A percentile compares a stretch with the other conserved stretches of the same genome.
These are phyloP conservation scores for Embiotoca jacksoni DNA, from an alignment of 2,113 vertebrate species.

Conservation along the genomic window DNA sequence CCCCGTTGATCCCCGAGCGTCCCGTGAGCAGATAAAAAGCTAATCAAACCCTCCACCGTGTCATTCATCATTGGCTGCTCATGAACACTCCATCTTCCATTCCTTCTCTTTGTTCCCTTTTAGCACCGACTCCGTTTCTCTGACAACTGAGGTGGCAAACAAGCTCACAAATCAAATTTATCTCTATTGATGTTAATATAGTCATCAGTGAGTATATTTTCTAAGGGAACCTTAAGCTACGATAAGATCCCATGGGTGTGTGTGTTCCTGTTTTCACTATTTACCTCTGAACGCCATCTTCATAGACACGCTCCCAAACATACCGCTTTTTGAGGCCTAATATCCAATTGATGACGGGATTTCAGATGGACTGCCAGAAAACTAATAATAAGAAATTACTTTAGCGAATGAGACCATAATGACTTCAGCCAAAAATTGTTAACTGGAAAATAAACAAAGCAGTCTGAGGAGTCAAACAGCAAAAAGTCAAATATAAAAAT, in stretches of 20 bases:
- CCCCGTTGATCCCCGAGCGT: constrained; percentile 63
- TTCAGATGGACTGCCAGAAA: too few species aligned
- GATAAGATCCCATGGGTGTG: too few species aligned
- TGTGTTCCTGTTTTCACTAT: too few species aligned
- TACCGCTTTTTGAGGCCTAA: too few species aligned
- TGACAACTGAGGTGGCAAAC: constrained; percentile 36
- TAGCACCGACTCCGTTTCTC: constrained; percentile 51
- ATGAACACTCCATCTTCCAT: constrained; percentile 60
- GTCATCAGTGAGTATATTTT: too few species aligned
- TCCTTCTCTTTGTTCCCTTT: constrained; percentile 35
- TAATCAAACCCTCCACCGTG: constrained; percentile 75
- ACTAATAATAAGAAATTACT: too few species aligned
- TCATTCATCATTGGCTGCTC: constrained; percentile 74
- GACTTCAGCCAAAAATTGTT: neutral
- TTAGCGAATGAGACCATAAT: too few species aligned
- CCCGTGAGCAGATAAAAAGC: constrained; percentile 80
- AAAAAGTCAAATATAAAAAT: neutral
- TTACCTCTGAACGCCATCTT: too few species aligned
- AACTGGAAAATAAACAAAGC: neutral
- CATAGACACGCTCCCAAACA: too few species aligned
- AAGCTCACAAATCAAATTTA: constrained; percentile 53
- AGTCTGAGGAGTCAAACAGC: neutral
- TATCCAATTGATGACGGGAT: too few species aligned
- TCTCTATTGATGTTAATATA: constrained; percentile 4
- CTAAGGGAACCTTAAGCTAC: too few species aligned